These are phyloP conservation scores for Apis cerana DNA, from an alignment of 1,140 invertebrate species.

Conservation along the genomic window DNA sequence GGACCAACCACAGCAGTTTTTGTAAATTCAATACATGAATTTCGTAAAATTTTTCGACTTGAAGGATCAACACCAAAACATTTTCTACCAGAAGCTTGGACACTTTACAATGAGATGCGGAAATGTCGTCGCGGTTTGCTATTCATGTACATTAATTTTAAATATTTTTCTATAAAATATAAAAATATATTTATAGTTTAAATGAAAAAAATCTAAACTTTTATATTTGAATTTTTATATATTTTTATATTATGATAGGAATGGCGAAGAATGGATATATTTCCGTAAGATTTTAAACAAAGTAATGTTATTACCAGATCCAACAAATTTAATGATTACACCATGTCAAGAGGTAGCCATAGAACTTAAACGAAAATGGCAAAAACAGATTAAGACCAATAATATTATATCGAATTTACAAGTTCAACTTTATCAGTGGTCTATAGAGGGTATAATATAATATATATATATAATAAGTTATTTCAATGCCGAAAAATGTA, in stretches of 20 bases:
- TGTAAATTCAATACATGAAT: conserved; percentile 85
- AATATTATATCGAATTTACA: conserved; percentile 82
- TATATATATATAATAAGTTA: background rate
- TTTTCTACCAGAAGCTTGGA: conserved; percentile 91
- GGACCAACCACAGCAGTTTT: conserved; percentile 87
- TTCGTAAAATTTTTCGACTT: conserved; percentile 86
- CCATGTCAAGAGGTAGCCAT: conserved; percentile 81
- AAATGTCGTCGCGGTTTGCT: conserved; percentile 89
- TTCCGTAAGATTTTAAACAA: conserved; percentile 87
- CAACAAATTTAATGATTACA: conserved; percentile 76
- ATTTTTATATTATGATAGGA: conserved; percentile 78
- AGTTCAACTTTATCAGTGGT: conserved; percentile 87
- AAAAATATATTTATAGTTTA: too few species aligned
- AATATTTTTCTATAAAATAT: background rate
- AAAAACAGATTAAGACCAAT: conserved; percentile 60
- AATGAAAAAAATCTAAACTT: background rate
- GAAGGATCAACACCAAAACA: conserved; percentile 91
- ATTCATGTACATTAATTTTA: conserved; percentile 86
- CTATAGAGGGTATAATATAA: conserved; percentile 84
- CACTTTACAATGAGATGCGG: conserved; percentile 88
- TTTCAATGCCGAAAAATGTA: background rate
- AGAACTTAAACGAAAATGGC: conserved; percentile 80
- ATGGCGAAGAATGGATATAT: conserved; percentile 89
- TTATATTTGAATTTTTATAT: background rate
- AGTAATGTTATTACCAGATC: conserved; percentile 84